These are phyloP conservation scores for Cydia strobilella DNA, from an alignment of 1,140 invertebrate genomes.

Conservation along the genomic window DNA sequence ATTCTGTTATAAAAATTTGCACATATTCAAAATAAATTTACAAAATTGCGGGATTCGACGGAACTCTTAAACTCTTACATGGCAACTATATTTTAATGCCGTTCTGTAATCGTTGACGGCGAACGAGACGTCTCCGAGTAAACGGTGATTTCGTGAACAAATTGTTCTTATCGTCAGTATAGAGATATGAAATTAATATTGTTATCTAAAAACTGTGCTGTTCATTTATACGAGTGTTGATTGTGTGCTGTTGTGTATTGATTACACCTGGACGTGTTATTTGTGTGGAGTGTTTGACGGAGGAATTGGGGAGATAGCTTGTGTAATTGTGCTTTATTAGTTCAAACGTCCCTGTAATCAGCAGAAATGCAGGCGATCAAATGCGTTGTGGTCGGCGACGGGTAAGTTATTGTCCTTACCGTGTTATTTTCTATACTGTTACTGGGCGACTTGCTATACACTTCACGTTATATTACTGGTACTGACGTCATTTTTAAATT, in stretches of 20 bases:
- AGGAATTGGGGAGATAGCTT: slow-evolving; percentile 56
- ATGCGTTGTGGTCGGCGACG: slow-evolving; percentile 97
- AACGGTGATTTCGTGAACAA: slow-evolving; percentile 53
- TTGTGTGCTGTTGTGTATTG: slow-evolving; percentile 62
- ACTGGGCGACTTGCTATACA: slow-evolving; percentile 5
- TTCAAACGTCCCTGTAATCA: slow-evolving; percentile 55
- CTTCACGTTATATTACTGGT: slow-evolving; percentile 22
- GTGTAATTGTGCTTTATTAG: slow-evolving; percentile 53
- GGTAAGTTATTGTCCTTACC: slow-evolving; percentile 82
- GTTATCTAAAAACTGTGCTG: slow-evolving; percentile 59
- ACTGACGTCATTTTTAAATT: slow-evolving; percentile 60
- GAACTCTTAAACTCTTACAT: background rate
- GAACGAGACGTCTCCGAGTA: slow-evolving; percentile 54
- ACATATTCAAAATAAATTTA: background rate
- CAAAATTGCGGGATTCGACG: background rate
- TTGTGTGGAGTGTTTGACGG: slow-evolving; percentile 63
- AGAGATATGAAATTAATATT: slow-evolving; percentile 66
- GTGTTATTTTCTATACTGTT: slow-evolving; percentile 36
- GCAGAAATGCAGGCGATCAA: slow-evolving; percentile 94
- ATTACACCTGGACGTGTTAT: slow-evolving; percentile 59
- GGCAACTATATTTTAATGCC: slow-evolving; percentile 37
- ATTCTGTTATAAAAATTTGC: background rate
- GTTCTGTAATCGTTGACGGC: slow-evolving; percentile 56
- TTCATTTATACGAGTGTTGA: slow-evolving; percentile 58
- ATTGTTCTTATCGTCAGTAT: slow-evolving; percentile 55